Evolutionary conservation across 1,140 invertebrate genomes (phyloP).

Genomic region (Procambarus clarkii): DNA sequence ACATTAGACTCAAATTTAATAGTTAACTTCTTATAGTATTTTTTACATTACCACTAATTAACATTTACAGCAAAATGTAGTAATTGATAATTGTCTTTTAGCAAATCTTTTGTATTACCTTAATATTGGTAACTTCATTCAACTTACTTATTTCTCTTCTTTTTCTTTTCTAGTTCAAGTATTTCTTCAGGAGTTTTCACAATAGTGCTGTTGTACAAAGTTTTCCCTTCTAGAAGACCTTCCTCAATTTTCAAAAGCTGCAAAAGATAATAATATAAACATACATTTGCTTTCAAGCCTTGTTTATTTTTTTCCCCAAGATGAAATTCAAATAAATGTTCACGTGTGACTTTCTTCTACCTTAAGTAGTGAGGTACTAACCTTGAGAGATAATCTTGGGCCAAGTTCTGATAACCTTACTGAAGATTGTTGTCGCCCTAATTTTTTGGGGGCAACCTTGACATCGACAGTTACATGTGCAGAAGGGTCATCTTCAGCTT

Average conservation of each 20-base stretch:
- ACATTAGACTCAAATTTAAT: too few relatives aligned
- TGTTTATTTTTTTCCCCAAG: too few relatives aligned
- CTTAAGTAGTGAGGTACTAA: not conserved
- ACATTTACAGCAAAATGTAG: too few relatives aligned
- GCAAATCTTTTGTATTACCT: too few relatives aligned
- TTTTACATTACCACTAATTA: too few relatives aligned
- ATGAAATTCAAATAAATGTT: too few relatives aligned
- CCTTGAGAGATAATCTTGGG: conserved; percentile 48
- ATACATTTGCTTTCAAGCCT: not conserved
- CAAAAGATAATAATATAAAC: not conserved
- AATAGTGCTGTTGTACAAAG: conserved; percentile 24
- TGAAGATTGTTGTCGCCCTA: conserved; percentile 24
- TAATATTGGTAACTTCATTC: too few relatives aligned
- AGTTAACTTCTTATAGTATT: too few relatives aligned
- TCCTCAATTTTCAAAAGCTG: conserved; percentile 48
- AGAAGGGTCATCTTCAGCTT: conserved; percentile 52
- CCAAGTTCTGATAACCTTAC: conserved; percentile 46
- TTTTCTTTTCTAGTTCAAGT: conserved; percentile 29
- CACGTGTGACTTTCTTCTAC: too few relatives aligned
- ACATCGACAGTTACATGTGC: conserved; percentile 29
- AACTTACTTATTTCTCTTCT: conserved; percentile 35
- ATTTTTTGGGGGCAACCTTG: not conserved
- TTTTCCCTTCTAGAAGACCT: conserved; percentile 42
- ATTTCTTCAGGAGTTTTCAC: conserved; percentile 39
- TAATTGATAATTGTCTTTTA: too few relatives aligned